Evolutionary conservation across 1,140 invertebrate species (phyloP), one percentile per base, ranked within the genome.

Genomic region (Ceratina calcarata): DNA sequence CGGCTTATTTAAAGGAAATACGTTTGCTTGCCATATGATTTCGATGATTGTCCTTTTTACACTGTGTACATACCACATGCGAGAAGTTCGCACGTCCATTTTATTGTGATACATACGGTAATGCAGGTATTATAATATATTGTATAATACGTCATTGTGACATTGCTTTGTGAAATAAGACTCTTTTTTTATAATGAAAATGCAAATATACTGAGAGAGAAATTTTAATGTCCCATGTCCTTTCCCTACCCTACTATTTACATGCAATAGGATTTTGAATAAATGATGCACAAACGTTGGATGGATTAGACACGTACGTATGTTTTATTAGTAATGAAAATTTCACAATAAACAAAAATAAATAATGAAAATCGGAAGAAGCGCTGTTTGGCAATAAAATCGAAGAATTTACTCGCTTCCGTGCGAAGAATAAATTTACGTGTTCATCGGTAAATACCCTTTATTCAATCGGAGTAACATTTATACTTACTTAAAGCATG

Each of bases 391-490:
- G 32, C 32, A 37, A 37, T 2, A 37, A 37, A 6, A 3, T 37
- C 6, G 32, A 37, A 37, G 32, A 37, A 37, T 37, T 55, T 55
- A 55, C 13, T 13, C 53, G 53, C 53, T 18, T 18, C 8, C 7
- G 16, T 45, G 1, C 2, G 13, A 66, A 7, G n/a, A 49, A 60
- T n/a, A 55, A 70, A 1, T 57, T 78, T 22, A 84, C n/a, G 57
- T 78, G 82, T 91, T 92, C 90, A 91, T 93, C 91, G 92, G 92
- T 93, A 92, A 93, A 93, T 92, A 93, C 91, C 90, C 90, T 93
- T 93, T 93, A 93, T 93, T 93, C 91, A 92, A 92, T 92, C 90
- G 90, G 90, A 93, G 91, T 93, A 93, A 93, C 92, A 93, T 93
- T 92, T 92, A 93, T 92, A 90, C 91, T 92, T 91, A 92, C 87